Base-by-base conservation (phyloP, 1,140 invertebrate genomes). In the Drosophila mauritiana region DNA sequence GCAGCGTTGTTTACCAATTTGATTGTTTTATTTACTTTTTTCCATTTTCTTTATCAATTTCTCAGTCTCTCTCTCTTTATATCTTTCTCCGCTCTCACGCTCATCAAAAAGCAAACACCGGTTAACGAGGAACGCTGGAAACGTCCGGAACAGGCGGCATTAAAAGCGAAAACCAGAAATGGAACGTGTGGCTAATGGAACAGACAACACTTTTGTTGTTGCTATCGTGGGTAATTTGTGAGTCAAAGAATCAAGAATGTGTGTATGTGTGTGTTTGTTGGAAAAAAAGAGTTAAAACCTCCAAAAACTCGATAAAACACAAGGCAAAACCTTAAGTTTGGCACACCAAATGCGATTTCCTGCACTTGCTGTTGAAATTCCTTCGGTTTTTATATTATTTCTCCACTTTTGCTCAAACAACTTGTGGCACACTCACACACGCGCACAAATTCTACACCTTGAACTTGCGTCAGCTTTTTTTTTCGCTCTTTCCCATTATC, bases 81-180 rank as follows among this genome's bases (percentile, higher is more conserved):
- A 62, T 56, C 40, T 20, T 42, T 34, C 39, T 22, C 42, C 48
- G 56, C 39, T 20, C 54, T 58, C 43, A 48, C 64, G 65, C 82
- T 65, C 63, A 36, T 22, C 43, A 56, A 57, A 77, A 86, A 88
- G 82, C 84, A 86, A 86, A 86, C 83, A 86, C 83, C 83, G 83
- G 83, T 79, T 83, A 68, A 56, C 22, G 43, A 15, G 59, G 52
- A 75, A 65, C 46, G 61, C 75, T 75, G 73, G 59, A 3, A 57
- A 40, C 5, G n/a, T 31, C 20, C 55, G 59, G 37, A 75, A 58
- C 70, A 75, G 69, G 73, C 69, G 67, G 77, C 77, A 86, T 85
- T 63, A 75, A 85, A 84, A 85, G 68, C 68, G 75, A 81, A 85
- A 88, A 86, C 83, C 83, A 86, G 83, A 86, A 88, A 82, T 82